A percentile compares a stretch with the other conserved stretches of the same genome.
Evolutionary conservation across 2,888 invertebrate species (phyloP).

Genomic region (Clostera curtula): DNA sequence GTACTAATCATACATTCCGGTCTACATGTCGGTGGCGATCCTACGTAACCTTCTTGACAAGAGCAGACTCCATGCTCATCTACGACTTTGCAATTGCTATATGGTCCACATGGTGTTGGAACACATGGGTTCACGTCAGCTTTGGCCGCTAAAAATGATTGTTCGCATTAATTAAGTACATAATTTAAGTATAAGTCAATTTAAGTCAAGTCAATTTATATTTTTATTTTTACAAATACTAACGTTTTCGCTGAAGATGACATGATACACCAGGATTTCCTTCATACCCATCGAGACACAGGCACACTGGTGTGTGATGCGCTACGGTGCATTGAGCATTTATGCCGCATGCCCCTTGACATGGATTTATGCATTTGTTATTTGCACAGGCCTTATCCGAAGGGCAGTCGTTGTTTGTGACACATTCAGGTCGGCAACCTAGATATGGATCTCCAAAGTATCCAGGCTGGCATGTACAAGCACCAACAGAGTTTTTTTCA

Average conservation of each 20-base stretch:
- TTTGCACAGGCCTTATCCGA: constrained; percentile 86
- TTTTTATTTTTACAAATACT: constrained; percentile 28
- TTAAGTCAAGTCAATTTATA: background rate
- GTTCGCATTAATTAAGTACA: too few relatives aligned
- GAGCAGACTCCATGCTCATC: constrained; percentile 86
- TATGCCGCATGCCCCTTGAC: constrained; percentile 86
- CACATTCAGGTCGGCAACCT: constrained; percentile 90
- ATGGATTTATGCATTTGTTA: constrained; percentile 90
- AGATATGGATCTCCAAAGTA: constrained; percentile 92
- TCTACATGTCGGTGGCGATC: constrained; percentile 84
- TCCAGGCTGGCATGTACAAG: constrained; percentile 86
- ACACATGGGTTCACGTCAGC: constrained; percentile 78
- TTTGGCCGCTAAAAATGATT: constrained; percentile 49
- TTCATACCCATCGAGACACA: constrained; percentile 84
- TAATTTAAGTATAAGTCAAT: too few relatives aligned
- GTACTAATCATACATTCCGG: constrained; percentile 86
- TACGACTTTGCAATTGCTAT: constrained; percentile 82
- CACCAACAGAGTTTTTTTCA: constrained; percentile 87
- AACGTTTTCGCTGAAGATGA: constrained; percentile 55
- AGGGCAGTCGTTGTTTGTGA: constrained; percentile 86
- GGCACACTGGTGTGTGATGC: constrained; percentile 88
- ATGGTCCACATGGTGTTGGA: constrained; percentile 86
- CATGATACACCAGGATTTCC: constrained; percentile 83
- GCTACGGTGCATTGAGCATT: constrained; percentile 86
- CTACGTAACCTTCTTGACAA: constrained; percentile 83